Evolutionary conservation across 2,888 invertebrate species (phyloP).

Genomic region (Cantharis rufa): DNA sequence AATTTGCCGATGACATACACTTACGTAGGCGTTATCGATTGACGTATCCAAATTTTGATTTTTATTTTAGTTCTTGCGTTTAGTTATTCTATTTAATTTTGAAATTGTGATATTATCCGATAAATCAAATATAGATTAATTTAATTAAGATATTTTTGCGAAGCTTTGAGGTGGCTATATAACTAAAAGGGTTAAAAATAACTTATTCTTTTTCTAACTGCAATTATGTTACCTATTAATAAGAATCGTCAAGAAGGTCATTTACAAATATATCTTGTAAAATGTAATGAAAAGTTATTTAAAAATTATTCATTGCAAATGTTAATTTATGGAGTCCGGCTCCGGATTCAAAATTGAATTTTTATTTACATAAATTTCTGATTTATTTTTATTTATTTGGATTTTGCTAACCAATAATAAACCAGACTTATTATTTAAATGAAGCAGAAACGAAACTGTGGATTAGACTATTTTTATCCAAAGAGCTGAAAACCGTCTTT

Average conservation of each 20-base stretch:
- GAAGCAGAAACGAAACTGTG: neutral
- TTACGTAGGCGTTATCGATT: neutral
- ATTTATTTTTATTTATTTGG: neutral
- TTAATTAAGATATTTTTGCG: neutral
- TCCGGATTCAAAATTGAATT: neutral
- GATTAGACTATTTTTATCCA: neutral
- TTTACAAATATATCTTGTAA: neutral
- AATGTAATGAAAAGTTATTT: neutral
- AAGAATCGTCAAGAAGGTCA: neutral
- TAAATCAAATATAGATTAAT: neutral
- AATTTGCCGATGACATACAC: constrained; percentile 6
- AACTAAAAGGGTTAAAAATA: constrained; percentile 11
- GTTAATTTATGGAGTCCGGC: neutral
- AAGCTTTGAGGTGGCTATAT: neutral
- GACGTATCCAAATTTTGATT: neutral
- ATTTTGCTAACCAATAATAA: neutral
- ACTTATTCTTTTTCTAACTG: constrained; percentile 16
- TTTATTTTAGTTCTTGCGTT: neutral
- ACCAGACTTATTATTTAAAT: neutral
- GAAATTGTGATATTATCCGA: neutral
- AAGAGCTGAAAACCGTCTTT: neutral
- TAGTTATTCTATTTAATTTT: neutral
- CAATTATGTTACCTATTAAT: constrained; percentile 23
- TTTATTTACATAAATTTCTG: neutral
- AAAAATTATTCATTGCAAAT: neutral